A percentile compares a stretch with the other conserved stretches of the same genome.
Evolutionary conservation across 2,888 invertebrate species (phyloP).

Genomic region (Drosophila algonquin): DNA sequence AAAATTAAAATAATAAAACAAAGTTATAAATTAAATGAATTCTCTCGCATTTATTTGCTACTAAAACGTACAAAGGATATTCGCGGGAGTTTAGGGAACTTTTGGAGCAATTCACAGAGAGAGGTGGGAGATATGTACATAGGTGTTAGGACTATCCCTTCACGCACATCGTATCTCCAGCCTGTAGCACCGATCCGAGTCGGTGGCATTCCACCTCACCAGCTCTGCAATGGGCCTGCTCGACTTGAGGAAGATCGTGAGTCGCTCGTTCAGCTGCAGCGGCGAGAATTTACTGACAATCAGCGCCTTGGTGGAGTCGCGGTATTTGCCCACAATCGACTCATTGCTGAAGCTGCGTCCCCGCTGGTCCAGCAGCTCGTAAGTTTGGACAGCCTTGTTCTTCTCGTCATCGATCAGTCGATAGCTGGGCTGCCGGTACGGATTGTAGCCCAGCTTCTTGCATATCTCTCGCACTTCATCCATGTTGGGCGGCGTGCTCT

Average conservation of each 20-base stretch:
- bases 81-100: conserved; percentile 27
- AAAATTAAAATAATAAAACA: conserved; percentile 43
- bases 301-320: conserved; percentile 80
- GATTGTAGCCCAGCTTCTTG: conserved; percentile 86
- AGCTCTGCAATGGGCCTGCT: conserved; percentile 83
- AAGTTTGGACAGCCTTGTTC: conserved; percentile 71
- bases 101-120: background rate
- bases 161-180: conserved; percentile 82
- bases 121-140: background rate
- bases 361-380: conserved; percentile 66
- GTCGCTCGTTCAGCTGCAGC: conserved; percentile 76
- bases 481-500: conserved; percentile 84
- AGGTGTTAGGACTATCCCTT: conserved; percentile 11
- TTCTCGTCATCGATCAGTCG: conserved; percentile 79
- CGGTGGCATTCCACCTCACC: conserved; percentile 81
- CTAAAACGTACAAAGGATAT: conserved; percentile 69
- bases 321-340: conserved; percentile 71
- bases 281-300: conserved; percentile 82
- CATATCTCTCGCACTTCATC: conserved; percentile 86
- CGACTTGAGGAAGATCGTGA: conserved; percentile 82
- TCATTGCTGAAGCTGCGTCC: conserved; percentile 71
- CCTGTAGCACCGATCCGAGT: conserved; percentile 81
- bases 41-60: conserved; percentile 61
- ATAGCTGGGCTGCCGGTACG: conserved; percentile 82
- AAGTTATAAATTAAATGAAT: conserved; percentile 37